A percentile compares a stretch with the other conserved stretches of the same genome.
These are phyloP conservation scores for Notothenia coriiceps DNA, from an alignment of 2,113 vertebrate genomes.

Conservation along the genomic window DNA sequence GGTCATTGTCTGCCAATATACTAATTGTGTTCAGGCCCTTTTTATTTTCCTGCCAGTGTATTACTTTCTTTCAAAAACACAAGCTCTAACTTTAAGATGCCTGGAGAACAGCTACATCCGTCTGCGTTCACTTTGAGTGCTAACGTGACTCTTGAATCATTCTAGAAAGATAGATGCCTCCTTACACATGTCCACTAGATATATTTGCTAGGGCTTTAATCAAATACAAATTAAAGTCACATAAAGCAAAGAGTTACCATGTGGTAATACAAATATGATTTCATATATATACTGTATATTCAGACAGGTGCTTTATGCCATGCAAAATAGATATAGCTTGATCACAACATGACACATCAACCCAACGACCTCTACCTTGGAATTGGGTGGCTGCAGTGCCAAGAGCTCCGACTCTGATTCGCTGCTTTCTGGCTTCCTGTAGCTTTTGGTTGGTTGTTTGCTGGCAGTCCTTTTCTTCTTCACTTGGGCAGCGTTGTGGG, in stretches of 20 bases:
- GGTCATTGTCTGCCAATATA: background rate
- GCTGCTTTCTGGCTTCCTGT: background rate
- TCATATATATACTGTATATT: background rate
- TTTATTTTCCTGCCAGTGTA: background rate
- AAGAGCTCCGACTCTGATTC: conserved; percentile 32
- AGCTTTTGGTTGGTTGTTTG: conserved; percentile 22
- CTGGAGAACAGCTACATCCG: background rate
- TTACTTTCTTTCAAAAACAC: conserved; percentile 1
- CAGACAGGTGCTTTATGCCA: background rate
- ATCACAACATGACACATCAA: background rate
- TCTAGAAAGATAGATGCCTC: background rate
- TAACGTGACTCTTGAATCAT: too few species aligned
- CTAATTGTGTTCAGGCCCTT: background rate
- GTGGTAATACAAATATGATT: background rate
- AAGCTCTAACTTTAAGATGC: background rate
- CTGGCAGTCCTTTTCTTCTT: conserved; percentile 37
- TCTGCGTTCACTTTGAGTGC: background rate
- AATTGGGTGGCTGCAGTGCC: conserved; percentile 24
- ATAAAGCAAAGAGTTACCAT: background rate
- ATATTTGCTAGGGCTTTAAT: background rate
- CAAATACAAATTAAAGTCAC: background rate
- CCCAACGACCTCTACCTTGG: conserved; percentile 57
- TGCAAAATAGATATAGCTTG: background rate
- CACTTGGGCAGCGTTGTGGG: background rate
- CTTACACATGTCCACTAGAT: background rate